These are phyloP conservation scores for Anthoscopus minutus DNA, from an alignment of 2,113 vertebrate genomes.

Conservation along the genomic window DNA sequence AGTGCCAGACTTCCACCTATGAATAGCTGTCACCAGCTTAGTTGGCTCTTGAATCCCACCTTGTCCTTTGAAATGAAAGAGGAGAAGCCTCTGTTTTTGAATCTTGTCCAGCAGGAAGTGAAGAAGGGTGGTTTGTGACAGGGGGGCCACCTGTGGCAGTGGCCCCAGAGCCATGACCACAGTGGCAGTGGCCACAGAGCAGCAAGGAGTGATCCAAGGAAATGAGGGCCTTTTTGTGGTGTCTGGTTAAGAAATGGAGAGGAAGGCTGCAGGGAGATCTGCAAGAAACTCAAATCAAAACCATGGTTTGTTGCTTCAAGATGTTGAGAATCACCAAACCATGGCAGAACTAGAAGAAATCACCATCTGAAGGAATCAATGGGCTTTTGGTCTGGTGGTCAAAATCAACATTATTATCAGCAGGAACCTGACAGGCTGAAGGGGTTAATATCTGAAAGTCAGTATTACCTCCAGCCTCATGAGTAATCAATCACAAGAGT, in stretches of 20 bases:
- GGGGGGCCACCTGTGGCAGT: background rate
- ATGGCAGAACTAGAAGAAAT: background rate
- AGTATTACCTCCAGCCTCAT: background rate
- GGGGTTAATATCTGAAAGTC: background rate
- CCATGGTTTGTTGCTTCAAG: background rate
- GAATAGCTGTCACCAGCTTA: background rate
- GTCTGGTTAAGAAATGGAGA: background rate
- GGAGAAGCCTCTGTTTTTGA: background rate
- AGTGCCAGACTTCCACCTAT: background rate
- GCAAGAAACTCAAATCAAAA: background rate
- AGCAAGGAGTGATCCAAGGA: background rate
- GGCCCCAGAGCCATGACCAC: background rate
- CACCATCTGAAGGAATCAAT: background rate
- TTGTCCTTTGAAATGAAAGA: background rate
- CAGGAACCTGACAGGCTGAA: background rate
- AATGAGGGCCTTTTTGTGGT: background rate
- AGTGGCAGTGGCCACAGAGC: too few relatives aligned
- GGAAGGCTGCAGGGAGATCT: background rate
- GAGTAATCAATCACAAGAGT: background rate
- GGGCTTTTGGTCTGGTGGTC: background rate
- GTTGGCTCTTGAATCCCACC: background rate
- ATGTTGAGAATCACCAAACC: background rate
- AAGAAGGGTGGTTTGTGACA: background rate
- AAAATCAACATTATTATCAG: background rate
- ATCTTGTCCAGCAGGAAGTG: background rate